Conservation (phyloP, 2,888 invertebrate genomes). For the Gnatocerus cornutus region DNA sequence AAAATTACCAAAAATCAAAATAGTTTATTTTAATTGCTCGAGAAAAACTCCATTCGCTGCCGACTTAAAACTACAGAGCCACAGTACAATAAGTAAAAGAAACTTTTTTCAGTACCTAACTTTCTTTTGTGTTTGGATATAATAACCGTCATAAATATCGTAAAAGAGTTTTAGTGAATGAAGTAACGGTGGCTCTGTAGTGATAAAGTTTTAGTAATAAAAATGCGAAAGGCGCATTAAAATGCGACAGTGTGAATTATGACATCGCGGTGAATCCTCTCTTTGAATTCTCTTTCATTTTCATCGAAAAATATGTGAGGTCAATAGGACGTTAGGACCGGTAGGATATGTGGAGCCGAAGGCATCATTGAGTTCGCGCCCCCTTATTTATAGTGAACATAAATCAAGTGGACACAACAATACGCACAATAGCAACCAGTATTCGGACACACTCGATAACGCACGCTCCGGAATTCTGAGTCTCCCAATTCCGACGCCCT, state of each 20-base stretch:
- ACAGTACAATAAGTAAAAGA: no score
- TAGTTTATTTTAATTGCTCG: no score
- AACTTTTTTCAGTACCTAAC: not conserved
- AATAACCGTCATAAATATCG: not conserved
- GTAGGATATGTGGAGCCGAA: slow-evolving; percentile 56
- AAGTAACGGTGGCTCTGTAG: not conserved
- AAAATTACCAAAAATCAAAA: no score
- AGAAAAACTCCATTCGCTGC: no score
- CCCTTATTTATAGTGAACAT: slow-evolving; percentile 63
- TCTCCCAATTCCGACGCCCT: slow-evolving; percentile 45
- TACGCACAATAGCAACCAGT: slow-evolving; percentile 63
- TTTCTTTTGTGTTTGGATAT: not conserved
- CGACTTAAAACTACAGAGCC: no score
- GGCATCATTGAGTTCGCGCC: slow-evolving; percentile 64
- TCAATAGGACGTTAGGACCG: slow-evolving; percentile 49
- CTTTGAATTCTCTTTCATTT: slow-evolving; percentile 20
- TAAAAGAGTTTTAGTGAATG: not conserved
- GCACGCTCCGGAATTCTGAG: slow-evolving; percentile 50
- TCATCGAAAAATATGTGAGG: slow-evolving; percentile 31
- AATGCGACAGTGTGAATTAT: slow-evolving; percentile 11
- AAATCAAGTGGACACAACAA: slow-evolving; percentile 64
- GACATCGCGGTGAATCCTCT: not conserved
- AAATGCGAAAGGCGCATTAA: slow-evolving; percentile 3
- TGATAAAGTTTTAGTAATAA: slow-evolving; percentile 7
- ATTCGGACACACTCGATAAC: slow-evolving; percentile 63